Conservation (phyloP, 1,140 invertebrate species). For the Cydia strobilella region DNA sequence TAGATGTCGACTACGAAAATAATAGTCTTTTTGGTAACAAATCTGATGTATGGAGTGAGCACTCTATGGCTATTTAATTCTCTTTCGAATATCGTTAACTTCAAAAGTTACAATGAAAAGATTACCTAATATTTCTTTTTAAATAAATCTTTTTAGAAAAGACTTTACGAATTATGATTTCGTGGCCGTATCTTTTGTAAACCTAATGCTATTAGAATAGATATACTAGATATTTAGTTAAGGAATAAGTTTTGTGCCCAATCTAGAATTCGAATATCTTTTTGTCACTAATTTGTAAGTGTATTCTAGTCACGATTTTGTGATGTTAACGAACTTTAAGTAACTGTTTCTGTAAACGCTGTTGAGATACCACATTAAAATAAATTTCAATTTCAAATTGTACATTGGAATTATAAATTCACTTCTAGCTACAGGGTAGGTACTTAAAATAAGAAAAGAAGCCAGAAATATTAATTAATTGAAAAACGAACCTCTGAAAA, state of each 20-base stretch:
- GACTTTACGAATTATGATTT: not conserved
- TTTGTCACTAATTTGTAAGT: not conserved
- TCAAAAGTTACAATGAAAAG: too few species aligned
- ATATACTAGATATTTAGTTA: not conserved
- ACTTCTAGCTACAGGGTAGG: not conserved
- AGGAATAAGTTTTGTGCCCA: not conserved
- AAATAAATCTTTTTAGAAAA: not conserved
- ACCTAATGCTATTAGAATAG: not conserved
- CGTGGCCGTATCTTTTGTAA: not conserved
- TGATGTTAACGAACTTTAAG: not conserved
- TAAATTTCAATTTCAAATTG: conserved; percentile 10
- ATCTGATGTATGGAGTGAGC: too few species aligned
- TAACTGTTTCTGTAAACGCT: not conserved
- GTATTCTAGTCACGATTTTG: not conserved
- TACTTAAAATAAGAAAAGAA: too few species aligned
- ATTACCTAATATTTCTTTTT: not conserved
- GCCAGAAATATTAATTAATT: too few species aligned
- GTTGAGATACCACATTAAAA: not conserved
- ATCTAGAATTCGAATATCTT: not conserved
- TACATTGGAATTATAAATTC: not conserved
- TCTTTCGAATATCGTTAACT: not conserved
- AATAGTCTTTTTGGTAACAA: too few species aligned
- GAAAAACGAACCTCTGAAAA: too few species aligned
- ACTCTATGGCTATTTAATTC: too few species aligned
- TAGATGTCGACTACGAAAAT: too few species aligned